phyloP scores from a whole-genome alignment of 2,113 vertebrate genomes.

The Kryptolebias marmoratus region DNA sequence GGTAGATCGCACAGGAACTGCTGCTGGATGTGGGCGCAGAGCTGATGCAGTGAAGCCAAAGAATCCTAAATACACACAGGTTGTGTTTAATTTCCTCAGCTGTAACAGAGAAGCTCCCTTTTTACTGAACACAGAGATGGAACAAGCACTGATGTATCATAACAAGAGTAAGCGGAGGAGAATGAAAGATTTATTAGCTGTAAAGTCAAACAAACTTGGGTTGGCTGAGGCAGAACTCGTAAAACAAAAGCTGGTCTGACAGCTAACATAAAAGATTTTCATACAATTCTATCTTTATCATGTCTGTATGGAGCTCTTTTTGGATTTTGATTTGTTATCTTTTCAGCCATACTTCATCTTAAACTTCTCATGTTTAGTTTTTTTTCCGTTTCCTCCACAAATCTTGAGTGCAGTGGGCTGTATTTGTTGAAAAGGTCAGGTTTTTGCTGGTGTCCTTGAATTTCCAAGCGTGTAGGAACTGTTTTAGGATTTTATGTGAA shows the following conservation, averaged over 20 bases:
- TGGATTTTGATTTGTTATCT: slow-evolving; percentile 9
- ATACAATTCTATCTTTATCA: background rate
- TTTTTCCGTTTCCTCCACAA: slow-evolving; percentile 1
- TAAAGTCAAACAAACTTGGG: slow-evolving; percentile 33
- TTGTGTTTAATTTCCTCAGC: slow-evolving; percentile 52
- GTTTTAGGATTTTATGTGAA: background rate
- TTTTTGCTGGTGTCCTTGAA: too few species aligned
- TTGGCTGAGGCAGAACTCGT: slow-evolving; percentile 21
- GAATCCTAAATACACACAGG: slow-evolving; percentile 31
- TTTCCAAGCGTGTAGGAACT: background rate
- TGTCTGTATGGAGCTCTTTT: slow-evolving; percentile 34
- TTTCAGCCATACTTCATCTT: background rate
- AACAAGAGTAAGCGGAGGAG: slow-evolving; percentile 17
- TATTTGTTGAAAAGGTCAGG: background rate
- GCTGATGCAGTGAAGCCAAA: slow-evolving; percentile 38
- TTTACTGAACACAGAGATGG: slow-evolving; percentile 22
- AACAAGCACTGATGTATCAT: slow-evolving; percentile 11
- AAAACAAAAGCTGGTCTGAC: background rate
- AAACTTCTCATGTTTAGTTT: background rate
- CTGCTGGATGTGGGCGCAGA: slow-evolving; percentile 49
- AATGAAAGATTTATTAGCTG: slow-evolving; percentile 48
- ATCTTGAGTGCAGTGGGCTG: background rate
- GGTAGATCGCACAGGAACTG: slow-evolving; percentile 52
- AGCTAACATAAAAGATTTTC: slow-evolving; percentile 6
- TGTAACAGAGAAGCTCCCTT: slow-evolving; percentile 33